A percentile compares a stretch with the other conserved stretches of the same genome.
Conservation (phyloP, 2,113 vertebrate genomes). For the Amazona guildingii region DNA sequence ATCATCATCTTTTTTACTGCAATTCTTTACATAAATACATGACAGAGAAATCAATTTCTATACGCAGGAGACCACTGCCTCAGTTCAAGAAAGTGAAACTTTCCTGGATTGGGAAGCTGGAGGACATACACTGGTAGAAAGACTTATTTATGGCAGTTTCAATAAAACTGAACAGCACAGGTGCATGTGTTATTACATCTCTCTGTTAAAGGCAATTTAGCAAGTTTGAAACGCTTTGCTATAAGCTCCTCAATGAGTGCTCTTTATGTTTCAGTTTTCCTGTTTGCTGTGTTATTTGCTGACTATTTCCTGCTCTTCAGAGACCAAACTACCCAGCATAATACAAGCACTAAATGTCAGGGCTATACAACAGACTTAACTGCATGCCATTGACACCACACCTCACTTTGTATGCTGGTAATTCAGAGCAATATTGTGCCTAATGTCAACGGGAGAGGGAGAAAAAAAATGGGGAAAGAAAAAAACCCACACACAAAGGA, state of each 20-base stretch:
- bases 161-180: background rate
- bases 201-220: background rate
- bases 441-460: background rate
- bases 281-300: background rate
- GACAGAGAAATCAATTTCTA: background rate
- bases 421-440: background rate
- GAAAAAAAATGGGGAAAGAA: background rate
- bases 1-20: background rate
- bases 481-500: background rate
- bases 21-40: background rate
- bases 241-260: background rate
- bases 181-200: background rate
- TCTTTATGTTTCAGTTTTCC: background rate
- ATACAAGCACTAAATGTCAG: background rate
- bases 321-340: background rate
- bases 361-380: background rate
- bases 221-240: background rate
- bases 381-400: background rate
- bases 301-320: slow-evolving; percentile 14
- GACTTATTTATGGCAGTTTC: background rate
- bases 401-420: background rate
- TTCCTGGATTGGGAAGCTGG: background rate
- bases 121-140: background rate
- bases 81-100: background rate
- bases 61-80: background rate